phyloP scores from a whole-genome alignment of 2,113 vertebrate species.

The Odontesthes bonariensis region DNA sequence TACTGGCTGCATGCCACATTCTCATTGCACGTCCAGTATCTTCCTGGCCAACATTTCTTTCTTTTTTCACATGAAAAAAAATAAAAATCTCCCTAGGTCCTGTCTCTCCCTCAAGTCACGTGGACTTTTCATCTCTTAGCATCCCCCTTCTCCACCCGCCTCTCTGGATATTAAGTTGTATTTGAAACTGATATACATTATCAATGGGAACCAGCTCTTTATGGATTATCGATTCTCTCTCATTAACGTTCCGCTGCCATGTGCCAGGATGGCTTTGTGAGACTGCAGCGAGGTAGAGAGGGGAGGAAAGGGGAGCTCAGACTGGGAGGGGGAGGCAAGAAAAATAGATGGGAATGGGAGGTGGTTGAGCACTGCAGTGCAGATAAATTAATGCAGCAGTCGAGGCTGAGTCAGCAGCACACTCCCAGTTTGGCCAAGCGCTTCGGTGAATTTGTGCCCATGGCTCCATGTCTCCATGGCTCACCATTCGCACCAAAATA shows the following conservation, averaged over 20 bases:
- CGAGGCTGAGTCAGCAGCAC: slow-evolving; percentile 85
- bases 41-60: slow-evolving; percentile 2
- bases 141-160: not conserved
- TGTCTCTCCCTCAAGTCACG: slow-evolving; percentile 41
- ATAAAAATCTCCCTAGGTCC: slow-evolving; percentile 24
- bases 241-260: slow-evolving; percentile 14
- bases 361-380: slow-evolving; percentile 85
- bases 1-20: not conserved
- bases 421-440: slow-evolving; percentile 75
- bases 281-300: slow-evolving; percentile 58
- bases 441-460: slow-evolving; percentile 53
- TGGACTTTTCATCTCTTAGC: slow-evolving; percentile 16
- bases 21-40: not conserved
- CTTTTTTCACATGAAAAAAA: slow-evolving; percentile 27
- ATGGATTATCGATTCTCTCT: slow-evolving; percentile 33
- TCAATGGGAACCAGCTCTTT: slow-evolving; percentile 29
- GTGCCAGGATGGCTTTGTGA: slow-evolving; percentile 57
- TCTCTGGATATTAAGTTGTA: not conserved
- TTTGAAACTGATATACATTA: slow-evolving; percentile 15
- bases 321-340: slow-evolving; percentile 46
- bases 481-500: not conserved
- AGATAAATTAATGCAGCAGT: slow-evolving; percentile 87
- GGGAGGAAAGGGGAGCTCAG: slow-evolving; percentile 24
- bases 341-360: slow-evolving; percentile 58
- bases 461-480: slow-evolving; percentile 12